Evolutionary conservation across 2,113 vertebrate species (phyloP), one percentile per base, ranked within the genome.

Genomic region (Eleginops maclovinus): DNA sequence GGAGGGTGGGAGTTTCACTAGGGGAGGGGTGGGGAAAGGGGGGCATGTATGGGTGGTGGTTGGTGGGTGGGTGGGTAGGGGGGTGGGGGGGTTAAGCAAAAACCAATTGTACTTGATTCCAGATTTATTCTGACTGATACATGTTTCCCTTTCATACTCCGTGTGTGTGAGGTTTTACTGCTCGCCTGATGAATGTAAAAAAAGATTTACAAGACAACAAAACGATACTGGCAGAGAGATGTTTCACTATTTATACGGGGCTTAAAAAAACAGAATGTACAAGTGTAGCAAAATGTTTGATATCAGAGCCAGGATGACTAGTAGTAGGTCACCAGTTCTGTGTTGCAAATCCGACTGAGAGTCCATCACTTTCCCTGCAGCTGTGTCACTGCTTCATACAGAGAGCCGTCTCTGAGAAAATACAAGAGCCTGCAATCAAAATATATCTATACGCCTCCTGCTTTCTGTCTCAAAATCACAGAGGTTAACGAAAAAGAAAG

Each of bases 1-100:
- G 93, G 91, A 95, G 94, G 93, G 92, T 91, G 92, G 89, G 87
- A 91, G 88, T 90, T 92, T 90, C 81, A 79, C 68, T 56, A 80
- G 76, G 76, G 87, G 88, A 83, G 72, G 88, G 82, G 53, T 78
- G 69, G 67, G 87, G 31, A 36, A 36, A 36, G 44, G 59, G 26
- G 77, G 58, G 46, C 13, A 69, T 31, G 73, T 72, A 83, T 62
- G 72, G 88, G 75, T 81, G 43, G 73, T 76, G 69, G 81, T 61
- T 63, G 28, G 60, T 74, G 66, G 46, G 71, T 41, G 55, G 54
- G 21, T 41, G 21, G 17, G 72, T 2, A 13, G 41, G 60, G 0
- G 24, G 15, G 13, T 21, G 50, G 61, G 72, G 69, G 78, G 69
- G 72, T 81, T 74, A 82, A 85, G 86, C 79, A 87, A 85, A 87